phyloP scores from a whole-genome alignment of 2,888 invertebrate genomes.

The Pomacea canaliculata region DNA sequence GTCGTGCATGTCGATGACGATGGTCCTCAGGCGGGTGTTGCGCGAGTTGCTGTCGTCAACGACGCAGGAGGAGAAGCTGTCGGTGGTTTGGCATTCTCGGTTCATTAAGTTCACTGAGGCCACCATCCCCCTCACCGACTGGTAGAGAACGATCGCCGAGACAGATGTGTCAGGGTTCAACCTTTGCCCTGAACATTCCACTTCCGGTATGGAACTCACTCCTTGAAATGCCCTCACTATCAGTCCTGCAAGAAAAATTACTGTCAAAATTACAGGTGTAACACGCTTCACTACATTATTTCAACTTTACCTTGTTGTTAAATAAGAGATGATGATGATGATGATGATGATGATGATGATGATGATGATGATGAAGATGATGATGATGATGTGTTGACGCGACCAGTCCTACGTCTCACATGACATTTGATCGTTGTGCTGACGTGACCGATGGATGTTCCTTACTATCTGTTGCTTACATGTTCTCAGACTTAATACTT shows the following conservation, averaged over 20 bases:
- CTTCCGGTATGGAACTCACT: conserved; percentile 9
- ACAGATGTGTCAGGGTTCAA: conserved; percentile 16
- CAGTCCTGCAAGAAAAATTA: conserved; percentile 12
- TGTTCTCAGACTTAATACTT: no score
- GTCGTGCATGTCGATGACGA: not conserved
- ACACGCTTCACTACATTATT: no score
- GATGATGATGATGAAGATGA: no score
- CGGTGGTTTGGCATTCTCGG: conserved; percentile 13
- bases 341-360: not conserved
- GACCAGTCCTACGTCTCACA: no score
- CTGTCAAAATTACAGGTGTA: no score
- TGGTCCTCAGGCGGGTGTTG: conserved; percentile 1
- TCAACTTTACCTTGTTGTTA: no score
- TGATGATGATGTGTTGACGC: not conserved
- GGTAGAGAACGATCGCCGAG: conserved; percentile 5
- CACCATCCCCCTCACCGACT: not conserved
- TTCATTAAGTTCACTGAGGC: conserved; percentile 17
- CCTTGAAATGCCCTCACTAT: conserved; percentile 14
- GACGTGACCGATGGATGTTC: no score
- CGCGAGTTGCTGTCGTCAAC: conserved; percentile 9
- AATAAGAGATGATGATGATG: not conserved
- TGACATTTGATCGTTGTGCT: no score
- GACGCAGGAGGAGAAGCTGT: conserved; percentile 11
- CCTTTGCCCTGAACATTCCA: conserved; percentile 8
- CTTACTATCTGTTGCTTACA: no score